These are phyloP conservation scores for Diachasma alloeum DNA, from an alignment of 1,140 invertebrate species.

Conservation along the genomic window DNA sequence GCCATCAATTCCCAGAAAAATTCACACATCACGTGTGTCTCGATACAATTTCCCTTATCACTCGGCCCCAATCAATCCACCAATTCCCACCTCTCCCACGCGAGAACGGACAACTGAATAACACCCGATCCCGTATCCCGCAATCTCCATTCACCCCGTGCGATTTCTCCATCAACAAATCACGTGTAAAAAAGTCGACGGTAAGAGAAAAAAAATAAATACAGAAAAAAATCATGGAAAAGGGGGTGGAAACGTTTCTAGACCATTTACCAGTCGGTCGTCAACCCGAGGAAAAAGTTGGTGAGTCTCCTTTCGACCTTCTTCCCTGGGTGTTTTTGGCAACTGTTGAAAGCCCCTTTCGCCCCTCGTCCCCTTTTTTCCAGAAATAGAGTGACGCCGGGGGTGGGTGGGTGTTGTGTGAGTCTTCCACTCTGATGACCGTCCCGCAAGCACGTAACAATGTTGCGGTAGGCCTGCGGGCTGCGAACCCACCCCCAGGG, in stretches of 20 bases:
- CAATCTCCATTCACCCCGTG: neutral
- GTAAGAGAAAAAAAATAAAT: neutral
- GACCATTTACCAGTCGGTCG: constrained; percentile 4
- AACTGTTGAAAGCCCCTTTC: constrained; percentile 8
- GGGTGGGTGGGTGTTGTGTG: constrained; percentile 7
- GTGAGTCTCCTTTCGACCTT: neutral
- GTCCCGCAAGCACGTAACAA: constrained; percentile 24
- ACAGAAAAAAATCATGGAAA: neutral
- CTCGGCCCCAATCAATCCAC: too few species aligned
- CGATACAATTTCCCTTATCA: too few species aligned
- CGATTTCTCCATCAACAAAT: neutral
- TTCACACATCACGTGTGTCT: too few species aligned
- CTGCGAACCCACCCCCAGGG: constrained; percentile 6
- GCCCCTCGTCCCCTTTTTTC: constrained; percentile 10
- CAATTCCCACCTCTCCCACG: too few species aligned
- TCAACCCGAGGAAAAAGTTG: constrained; percentile 21
- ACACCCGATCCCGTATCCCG: neutral
- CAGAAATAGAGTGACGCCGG: constrained; percentile 16
- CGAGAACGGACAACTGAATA: too few species aligned
- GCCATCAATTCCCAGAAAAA: too few species aligned
- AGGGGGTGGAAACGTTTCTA: neutral
- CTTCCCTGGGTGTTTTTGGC: constrained; percentile 18
- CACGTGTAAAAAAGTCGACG: neutral
- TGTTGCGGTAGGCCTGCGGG: constrained; percentile 37
- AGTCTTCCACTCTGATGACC: constrained; percentile 15